Evolutionary conservation across 2,888 invertebrate genomes (phyloP), one percentile per base, ranked within the genome.

Genomic region (Oscheius sp.): DNA sequence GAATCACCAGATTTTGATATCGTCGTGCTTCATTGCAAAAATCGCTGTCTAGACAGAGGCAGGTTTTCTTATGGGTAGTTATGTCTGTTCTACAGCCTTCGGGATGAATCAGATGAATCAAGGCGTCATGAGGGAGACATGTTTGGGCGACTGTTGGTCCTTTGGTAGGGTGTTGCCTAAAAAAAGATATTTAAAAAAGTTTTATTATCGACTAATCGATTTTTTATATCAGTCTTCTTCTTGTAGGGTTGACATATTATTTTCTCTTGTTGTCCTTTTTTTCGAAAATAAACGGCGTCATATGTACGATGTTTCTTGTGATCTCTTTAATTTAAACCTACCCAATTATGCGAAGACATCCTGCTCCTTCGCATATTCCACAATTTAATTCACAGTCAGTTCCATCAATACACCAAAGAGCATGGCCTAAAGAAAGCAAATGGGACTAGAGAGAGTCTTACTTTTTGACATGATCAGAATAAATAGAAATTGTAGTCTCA

Each of bases 341-440:
- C 78, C 73, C 66, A 22, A 72, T 72, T 26, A 79, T 71, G 6
- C 79, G 38, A 1, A 79, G 61, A 73, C 79, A 79, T 0, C 74
- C 73, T 9, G 75, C 72, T 17, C 79, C 79, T 44, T 79, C 75
- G 45, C 79, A 79, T 1, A 75, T 54, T 6, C 63, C 65, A 56
- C 79, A 79, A 12, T 71, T 69, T 14, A 67, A 51, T 9, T 68
- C 62, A 51, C 79, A 79, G 33, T 79, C 74, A 4, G 72, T 71
- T n/a, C 79, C 79, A 44, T 79, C 79, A n/a, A 77, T 66, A 67
- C 79, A 79, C 68, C 69, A 75, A 51, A 75, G 51, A 47, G 71
- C 30, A 8, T 9, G 30, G 12, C 36, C 69, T 65, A 24, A 65
- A 65, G 14, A 12, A 14, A 24, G 14, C 9, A 30, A 44, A 14